Evolutionary conservation across 2,113 vertebrate genomes (phyloP).

Genomic region (Upupa epops): DNA sequence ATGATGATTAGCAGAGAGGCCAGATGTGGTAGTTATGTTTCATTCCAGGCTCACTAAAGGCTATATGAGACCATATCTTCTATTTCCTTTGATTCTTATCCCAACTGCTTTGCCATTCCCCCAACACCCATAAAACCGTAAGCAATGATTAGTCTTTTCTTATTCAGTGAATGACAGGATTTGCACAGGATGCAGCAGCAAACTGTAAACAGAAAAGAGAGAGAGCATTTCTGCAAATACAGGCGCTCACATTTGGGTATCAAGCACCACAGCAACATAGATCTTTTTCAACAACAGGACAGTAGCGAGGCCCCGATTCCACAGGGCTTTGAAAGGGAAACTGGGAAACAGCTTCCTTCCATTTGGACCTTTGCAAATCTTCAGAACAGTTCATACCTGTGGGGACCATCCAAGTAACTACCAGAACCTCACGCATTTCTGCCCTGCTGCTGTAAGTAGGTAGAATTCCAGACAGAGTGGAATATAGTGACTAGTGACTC

Average conservation of each 20-base stretch:
- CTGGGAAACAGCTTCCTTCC: background rate
- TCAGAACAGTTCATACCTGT: background rate
- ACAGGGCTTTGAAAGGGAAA: background rate
- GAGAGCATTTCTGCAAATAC: conserved; percentile 18
- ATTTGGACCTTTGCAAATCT: background rate
- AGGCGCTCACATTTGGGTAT: background rate
- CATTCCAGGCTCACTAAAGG: conserved; percentile 29
- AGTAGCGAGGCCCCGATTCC: background rate
- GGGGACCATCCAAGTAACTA: background rate
- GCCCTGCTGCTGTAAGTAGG: background rate
- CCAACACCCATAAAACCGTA: background rate
- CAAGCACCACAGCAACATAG: background rate
- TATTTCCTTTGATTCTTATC: conserved; percentile 19
- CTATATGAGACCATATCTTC: background rate
- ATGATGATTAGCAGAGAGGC: conserved; percentile 42
- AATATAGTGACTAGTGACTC: background rate
- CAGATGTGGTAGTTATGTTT: conserved; percentile 34
- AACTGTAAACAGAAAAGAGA: conserved; percentile 18
- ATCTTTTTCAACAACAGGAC: background rate
- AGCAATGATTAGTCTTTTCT: background rate
- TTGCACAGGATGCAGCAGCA: conserved; percentile 37
- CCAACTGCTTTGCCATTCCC: background rate
- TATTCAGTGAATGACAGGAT: conserved; percentile 31
- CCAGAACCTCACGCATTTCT: background rate
- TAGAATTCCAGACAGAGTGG: background rate